phyloP scores from a whole-genome alignment of 2,113 vertebrate genomes.

The Paracanthobrama guichenoti region DNA sequence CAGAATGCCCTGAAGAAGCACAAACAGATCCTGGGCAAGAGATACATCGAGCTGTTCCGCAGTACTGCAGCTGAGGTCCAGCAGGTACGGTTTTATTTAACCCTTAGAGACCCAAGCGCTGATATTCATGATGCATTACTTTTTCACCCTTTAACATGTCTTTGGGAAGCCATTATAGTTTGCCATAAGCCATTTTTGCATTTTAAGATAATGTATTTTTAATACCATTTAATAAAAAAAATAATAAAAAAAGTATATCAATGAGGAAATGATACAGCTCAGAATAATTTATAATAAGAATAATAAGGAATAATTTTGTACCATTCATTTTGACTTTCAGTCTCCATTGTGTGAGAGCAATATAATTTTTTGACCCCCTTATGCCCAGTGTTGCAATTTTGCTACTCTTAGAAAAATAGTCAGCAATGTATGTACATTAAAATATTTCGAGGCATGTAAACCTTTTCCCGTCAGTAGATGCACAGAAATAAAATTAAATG shows the following conservation, averaged over 20 bases:
- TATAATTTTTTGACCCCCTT: not conserved
- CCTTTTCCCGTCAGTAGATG: no score
- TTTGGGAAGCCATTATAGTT: no score
- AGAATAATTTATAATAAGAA: no score
- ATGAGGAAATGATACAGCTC: not conserved
- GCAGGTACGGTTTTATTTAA: constrained; percentile 76
- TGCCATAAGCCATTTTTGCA: no score
- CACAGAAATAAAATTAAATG: no score
- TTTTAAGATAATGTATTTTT: not conserved
- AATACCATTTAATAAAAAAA: no score
- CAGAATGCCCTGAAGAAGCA: constrained; percentile 94
- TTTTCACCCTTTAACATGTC: not conserved
- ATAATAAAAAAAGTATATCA: not conserved
- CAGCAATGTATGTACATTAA: no score
- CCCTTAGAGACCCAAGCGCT: not conserved
- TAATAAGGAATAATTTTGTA: not conserved
- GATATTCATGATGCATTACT: not conserved
- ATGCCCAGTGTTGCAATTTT: not conserved
- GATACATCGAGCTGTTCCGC: constrained; percentile 95
- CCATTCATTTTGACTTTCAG: not conserved
- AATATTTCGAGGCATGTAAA: no score
- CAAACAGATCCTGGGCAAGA: constrained; percentile 94
- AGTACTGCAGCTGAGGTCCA: constrained; percentile 96
- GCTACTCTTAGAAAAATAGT: not conserved
- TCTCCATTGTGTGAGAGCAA: not conserved